Conservation (phyloP, 2,888 invertebrate species). For the Pardosa pseudoannulata region DNA sequence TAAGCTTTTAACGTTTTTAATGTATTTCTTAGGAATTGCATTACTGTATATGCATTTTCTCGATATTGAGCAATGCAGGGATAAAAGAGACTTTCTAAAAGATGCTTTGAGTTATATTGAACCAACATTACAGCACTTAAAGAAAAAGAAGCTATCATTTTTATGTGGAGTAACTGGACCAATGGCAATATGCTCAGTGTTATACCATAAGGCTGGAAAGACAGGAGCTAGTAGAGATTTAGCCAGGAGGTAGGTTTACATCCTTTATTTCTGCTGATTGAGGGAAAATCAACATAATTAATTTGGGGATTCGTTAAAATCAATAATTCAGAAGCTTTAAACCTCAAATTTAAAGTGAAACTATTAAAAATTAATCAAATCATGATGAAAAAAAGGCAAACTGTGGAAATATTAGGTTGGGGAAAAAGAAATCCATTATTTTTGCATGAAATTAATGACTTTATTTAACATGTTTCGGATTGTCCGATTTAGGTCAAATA, state of each 20-base stretch:
- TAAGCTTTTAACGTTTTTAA: neutral
- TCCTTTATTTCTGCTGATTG: no score
- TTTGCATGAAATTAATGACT: no score
- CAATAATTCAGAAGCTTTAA: no score
- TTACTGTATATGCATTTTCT: conserved; percentile 64
- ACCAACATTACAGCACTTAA: conserved; percentile 74
- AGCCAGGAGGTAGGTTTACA: conserved; percentile 49
- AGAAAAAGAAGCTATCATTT: conserved; percentile 81
- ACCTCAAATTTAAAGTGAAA: no score
- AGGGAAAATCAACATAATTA: no score
- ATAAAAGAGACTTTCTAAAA: conserved; percentile 44
- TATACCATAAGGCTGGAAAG: conserved; percentile 81
- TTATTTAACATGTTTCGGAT: no score
- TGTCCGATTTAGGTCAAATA: no score
- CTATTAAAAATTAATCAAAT: no score
- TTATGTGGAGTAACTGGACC: conserved; percentile 85
- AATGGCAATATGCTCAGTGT: conserved; percentile 82
- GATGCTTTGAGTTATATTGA: conserved; percentile 52
- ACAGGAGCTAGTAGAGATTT: conserved; percentile 79
- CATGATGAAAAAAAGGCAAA: no score
- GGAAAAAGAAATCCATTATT: no score
- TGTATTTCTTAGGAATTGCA: conserved; percentile 55
- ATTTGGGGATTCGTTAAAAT: no score
- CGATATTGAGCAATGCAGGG: conserved; percentile 35
- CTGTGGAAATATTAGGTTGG: no score